Percentiles rank a stretch among this genome's conserved stretches.
Conservation (phyloP, 2,113 vertebrate species). For the Poeciliopsis occidentalis region DNA sequence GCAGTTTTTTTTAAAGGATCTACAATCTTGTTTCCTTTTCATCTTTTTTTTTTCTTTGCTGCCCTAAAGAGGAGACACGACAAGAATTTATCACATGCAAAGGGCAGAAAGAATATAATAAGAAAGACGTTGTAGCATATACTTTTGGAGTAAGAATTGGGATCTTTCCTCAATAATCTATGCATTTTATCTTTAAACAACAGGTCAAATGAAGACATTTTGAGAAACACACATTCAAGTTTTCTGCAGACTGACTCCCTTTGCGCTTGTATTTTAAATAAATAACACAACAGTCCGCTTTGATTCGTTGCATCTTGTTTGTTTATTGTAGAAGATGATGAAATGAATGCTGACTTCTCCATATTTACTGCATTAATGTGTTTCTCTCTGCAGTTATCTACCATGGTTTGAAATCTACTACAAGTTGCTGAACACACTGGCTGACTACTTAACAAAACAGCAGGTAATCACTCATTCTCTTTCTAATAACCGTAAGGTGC, state of each 20-base stretch:
- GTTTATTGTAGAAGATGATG: conserved; percentile 7
- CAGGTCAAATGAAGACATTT: conserved; percentile 19
- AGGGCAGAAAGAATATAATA: conserved; percentile 59
- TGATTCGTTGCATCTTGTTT: conserved; percentile 11
- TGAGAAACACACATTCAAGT: conserved; percentile 1
- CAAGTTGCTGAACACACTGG: conserved; percentile 95
- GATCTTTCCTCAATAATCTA: conserved; percentile 8
- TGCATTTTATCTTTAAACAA: conserved; percentile 26
- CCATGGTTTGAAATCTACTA: conserved; percentile 99
- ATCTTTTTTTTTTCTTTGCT: conserved; percentile 7
- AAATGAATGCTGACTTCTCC: conserved; percentile 6
- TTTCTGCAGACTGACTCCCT: background rate
- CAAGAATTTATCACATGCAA: conserved; percentile 55
- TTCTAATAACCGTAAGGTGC: background rate
- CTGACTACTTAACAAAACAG: conserved; percentile 94
- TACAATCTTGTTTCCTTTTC: conserved; percentile 47
- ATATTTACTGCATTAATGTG: conserved; percentile 9
- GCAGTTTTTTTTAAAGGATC: conserved; percentile 53
- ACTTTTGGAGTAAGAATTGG: conserved; percentile 11
- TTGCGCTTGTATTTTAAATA: background rate
- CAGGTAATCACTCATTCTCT: conserved; percentile 82
- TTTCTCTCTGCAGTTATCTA: conserved; percentile 85
- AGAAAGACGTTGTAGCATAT: conserved; percentile 49
- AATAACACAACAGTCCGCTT: background rate
- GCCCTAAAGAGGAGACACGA: conserved; percentile 55